A percentile compares a stretch with the other conserved stretches of the same genome.
Conservation (phyloP, 2,888 invertebrate genomes). For the Aplocera efformata region DNA sequence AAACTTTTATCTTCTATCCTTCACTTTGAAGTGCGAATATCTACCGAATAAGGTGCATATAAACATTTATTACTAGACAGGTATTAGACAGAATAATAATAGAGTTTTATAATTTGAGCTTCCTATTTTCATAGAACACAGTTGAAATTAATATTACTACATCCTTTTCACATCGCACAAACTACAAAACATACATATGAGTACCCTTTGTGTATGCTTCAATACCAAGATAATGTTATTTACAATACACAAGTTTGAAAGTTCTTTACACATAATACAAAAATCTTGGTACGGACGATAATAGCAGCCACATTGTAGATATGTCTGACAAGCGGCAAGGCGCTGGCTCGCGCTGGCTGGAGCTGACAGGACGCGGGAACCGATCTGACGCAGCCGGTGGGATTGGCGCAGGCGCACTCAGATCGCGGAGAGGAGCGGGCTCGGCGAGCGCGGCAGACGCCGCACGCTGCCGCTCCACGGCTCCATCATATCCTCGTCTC, state of each 20-base stretch:
- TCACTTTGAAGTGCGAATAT: slow-evolving; percentile 15
- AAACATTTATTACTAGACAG: slow-evolving; percentile 15
- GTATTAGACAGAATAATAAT: slow-evolving; percentile 1
- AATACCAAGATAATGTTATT: slow-evolving; percentile 18
- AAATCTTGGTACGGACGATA: slow-evolving; percentile 35
- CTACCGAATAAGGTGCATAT: slow-evolving; percentile 19
- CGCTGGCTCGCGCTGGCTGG: slow-evolving; percentile 22
- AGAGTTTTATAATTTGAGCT: slow-evolving; percentile 18
- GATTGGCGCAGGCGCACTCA: slow-evolving; percentile 39
- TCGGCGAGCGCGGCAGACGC: slow-evolving; percentile 63
- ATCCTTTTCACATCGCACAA: slow-evolving; percentile 7
- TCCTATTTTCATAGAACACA: slow-evolving; percentile 14
- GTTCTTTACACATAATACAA: slow-evolving; percentile 30
- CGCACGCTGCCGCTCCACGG: slow-evolving; percentile 74
- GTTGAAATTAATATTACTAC: slow-evolving; percentile 1
- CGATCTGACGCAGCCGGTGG: not conserved
- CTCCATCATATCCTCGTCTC: slow-evolving; percentile 83
- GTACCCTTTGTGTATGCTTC: slow-evolving; percentile 16
- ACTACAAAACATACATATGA: slow-evolving; percentile 10
- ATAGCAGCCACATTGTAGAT: slow-evolving; percentile 42
- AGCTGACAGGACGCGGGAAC: slow-evolving; percentile 10
- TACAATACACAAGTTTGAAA: slow-evolving; percentile 18
- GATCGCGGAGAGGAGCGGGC: slow-evolving; percentile 70
- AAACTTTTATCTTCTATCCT: slow-evolving; percentile 28
- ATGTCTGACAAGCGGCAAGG: slow-evolving; percentile 37